phyloP scores from a whole-genome alignment of 1,140 invertebrate species.

The Pentalonia nigronervosa region DNA sequence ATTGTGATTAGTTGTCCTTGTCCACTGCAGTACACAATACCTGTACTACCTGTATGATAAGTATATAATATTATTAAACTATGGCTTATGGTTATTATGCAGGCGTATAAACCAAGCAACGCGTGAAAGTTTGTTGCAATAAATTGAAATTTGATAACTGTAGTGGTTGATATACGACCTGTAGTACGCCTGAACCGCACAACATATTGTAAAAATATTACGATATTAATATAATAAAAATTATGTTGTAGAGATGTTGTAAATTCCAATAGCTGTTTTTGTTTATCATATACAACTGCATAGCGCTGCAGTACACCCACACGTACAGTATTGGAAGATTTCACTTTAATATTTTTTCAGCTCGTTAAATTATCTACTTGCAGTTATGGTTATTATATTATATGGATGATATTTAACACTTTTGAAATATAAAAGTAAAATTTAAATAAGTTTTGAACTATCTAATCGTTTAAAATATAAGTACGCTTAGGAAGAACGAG shows the following conservation, averaged over 20 bases:
- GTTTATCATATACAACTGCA: background rate
- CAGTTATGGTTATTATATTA: background rate
- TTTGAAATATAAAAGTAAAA: background rate
- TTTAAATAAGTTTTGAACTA: background rate
- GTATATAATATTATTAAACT: background rate
- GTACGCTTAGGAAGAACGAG: background rate
- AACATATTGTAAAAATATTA: no score
- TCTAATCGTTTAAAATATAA: background rate
- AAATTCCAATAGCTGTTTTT: no score
- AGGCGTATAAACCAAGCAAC: background rate
- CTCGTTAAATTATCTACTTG: background rate
- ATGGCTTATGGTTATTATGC: background rate
- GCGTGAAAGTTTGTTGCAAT: background rate
- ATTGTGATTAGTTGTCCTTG: background rate
- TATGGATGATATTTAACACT: background rate
- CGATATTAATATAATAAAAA: no score
- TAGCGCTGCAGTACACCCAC: background rate
- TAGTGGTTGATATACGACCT: background rate
- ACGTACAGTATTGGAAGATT: background rate
- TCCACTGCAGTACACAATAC: no score
- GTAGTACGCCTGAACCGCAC: no score
- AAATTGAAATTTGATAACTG: background rate
- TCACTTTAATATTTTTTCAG: background rate
- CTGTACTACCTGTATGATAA: background rate
- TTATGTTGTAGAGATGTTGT: no score